These are phyloP conservation scores for Heliconius himera DNA, from an alignment of 1,140 invertebrate species.

Conservation along the genomic window DNA sequence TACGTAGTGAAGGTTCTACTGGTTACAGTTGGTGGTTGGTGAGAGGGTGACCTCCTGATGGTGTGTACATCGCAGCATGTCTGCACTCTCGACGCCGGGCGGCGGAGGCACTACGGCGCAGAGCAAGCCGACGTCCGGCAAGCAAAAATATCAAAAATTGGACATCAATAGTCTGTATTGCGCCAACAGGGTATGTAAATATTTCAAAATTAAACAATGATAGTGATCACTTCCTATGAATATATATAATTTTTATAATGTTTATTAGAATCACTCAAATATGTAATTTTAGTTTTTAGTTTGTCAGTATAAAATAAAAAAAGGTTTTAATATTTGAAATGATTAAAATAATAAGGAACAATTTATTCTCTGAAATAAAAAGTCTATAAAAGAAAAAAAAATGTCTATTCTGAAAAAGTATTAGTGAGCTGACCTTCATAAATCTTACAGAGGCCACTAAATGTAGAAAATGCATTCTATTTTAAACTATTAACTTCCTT, in stretches of 20 bases:
- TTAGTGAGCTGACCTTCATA: neutral
- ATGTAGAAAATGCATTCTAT: neutral
- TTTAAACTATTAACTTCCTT: neutral
- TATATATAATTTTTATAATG: neutral
- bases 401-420: neutral
- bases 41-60: slow-evolving; percentile 81
- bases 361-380: neutral
- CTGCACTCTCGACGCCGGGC: slow-evolving; percentile 82
- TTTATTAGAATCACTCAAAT: neutral
- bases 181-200: slow-evolving; percentile 88
- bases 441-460: neutral
- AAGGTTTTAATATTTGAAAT: neutral
- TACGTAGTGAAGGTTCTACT: slow-evolving; percentile 50
- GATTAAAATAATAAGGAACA: neutral
- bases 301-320: neutral
- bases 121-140: slow-evolving; percentile 83
- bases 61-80: slow-evolving; percentile 83
- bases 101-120: slow-evolving; percentile 81
- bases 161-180: slow-evolving; percentile 99
- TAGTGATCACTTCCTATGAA: neutral
- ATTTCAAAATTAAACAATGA: neutral
- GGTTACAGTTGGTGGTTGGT: slow-evolving; percentile 78
- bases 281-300: neutral
- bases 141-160: slow-evolving; percentile 96
- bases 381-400: neutral